Evolutionary conservation across 35 echinoderm and acorn worm genomes (phyloP).

Genomic region (Ptychodera flava): DNA sequence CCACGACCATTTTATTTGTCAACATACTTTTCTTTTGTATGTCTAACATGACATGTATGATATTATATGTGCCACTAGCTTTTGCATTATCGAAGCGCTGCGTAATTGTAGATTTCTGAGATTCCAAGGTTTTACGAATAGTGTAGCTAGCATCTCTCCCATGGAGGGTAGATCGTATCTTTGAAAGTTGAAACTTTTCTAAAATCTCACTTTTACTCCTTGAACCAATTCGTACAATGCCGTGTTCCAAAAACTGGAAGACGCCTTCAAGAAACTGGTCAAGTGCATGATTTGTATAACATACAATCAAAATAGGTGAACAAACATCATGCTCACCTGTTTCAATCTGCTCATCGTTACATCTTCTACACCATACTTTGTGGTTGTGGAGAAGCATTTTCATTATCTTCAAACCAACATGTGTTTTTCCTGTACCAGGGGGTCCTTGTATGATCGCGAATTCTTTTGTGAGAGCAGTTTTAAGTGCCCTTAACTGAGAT

Average conservation of each 20-base stretch:
- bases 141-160: neutral
- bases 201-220: constrained; percentile 47
- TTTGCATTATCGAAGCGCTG: neutral
- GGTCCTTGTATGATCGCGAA: constrained; percentile 83
- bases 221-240: constrained; percentile 51
- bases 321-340: neutral
- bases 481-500: constrained; percentile 60
- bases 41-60: neutral
- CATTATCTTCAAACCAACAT: constrained; percentile 78
- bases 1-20: neutral
- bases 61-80: neutral
- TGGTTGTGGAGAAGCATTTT: constrained; percentile 54
- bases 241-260: constrained; percentile 8
- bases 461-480: constrained; percentile 62
- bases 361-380: neutral
- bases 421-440: constrained; percentile 92
- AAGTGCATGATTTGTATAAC: constrained; percentile 94
- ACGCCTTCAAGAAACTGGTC: constrained; percentile 95
- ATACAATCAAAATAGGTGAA: constrained; percentile 53
- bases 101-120: neutral
- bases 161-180: neutral
- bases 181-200: neutral
- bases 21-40: neutral
- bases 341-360: no score
- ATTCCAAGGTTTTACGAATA: neutral